Conservation (phyloP, 2,888 invertebrate genomes). For the Tetramorium bicarinatum region DNA sequence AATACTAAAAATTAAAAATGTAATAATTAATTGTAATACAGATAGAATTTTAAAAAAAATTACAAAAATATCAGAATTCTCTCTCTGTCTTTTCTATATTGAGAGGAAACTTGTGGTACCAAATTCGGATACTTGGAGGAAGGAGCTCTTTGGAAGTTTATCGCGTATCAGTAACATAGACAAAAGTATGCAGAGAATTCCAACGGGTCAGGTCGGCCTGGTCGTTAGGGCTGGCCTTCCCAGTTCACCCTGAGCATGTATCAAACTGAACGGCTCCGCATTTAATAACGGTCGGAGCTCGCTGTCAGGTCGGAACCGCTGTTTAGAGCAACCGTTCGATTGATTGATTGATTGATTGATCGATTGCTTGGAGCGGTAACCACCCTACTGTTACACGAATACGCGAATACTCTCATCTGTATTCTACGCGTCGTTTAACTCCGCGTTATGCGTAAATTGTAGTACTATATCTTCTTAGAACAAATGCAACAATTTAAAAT, state of each 20-base stretch:
- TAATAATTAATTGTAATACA: not conserved
- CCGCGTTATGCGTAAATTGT: slow-evolving; percentile 10
- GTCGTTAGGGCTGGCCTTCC: slow-evolving; percentile 73
- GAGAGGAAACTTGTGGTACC: not conserved
- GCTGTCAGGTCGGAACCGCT: slow-evolving; percentile 52
- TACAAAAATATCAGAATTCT: not conserved
- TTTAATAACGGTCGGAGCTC: slow-evolving; percentile 70
- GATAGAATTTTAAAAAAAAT: not conserved
- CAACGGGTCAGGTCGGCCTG: slow-evolving; percentile 66
- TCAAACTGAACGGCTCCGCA: slow-evolving; percentile 65
- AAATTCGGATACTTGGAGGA: slow-evolving; percentile 23
- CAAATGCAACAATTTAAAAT: slow-evolving; percentile 10
- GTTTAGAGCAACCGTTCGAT: slow-evolving; percentile 46
- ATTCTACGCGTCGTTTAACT: slow-evolving; percentile 34
- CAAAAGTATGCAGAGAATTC: slow-evolving; percentile 78
- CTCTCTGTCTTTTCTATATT: not conserved
- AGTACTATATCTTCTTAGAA: slow-evolving; percentile 1
- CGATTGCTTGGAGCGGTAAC: slow-evolving; percentile 53
- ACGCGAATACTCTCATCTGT: not conserved
- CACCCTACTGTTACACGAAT: slow-evolving; percentile 24
- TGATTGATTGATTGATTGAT: slow-evolving; percentile 73
- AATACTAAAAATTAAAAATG: not conserved
- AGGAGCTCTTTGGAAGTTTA: slow-evolving; percentile 41
- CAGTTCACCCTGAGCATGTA: slow-evolving; percentile 54
- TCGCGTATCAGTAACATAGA: slow-evolving; percentile 65